phyloP scores from a whole-genome alignment of 2,797 vertebrate genomes.

The Acrossocheilus wenchowensis region DNA sequence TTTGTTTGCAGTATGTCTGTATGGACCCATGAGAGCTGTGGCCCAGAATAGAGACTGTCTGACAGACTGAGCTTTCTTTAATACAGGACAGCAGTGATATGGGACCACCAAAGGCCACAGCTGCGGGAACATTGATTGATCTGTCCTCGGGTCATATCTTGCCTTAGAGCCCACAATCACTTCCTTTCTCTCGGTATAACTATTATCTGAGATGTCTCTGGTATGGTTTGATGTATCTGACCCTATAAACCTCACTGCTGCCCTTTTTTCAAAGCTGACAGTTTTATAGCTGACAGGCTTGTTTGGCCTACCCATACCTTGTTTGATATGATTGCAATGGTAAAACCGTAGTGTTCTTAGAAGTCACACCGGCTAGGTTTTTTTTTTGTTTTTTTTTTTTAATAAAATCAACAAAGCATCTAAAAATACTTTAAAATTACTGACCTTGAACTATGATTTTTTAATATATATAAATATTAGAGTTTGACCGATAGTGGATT shows the following conservation, averaged over 20 bases:
- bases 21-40: neutral
- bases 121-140: constrained; percentile 25
- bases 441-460: too few relatives aligned
- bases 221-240: neutral
- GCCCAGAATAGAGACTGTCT: constrained; percentile 2
- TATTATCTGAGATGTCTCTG: neutral
- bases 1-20: constrained; percentile 13
- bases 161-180: neutral
- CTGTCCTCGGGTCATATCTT: constrained; percentile 30
- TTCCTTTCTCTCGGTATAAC: neutral
- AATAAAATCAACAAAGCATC: too few relatives aligned
- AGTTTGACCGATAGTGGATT: too few relatives aligned
- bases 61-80: neutral
- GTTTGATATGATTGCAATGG: neutral
- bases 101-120: neutral
- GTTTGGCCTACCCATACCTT: too few relatives aligned
- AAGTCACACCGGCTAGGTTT: neutral
- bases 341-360: neutral
- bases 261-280: too few relatives aligned
- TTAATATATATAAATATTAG: too few relatives aligned
- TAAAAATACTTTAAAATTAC: too few relatives aligned
- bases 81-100: neutral
- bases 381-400: too few relatives aligned
- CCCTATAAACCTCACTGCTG: neutral
- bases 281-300: too few relatives aligned